Base-by-base conservation (phyloP, 2,113 vertebrate genomes). In the Elgaria multicarinata region DNA sequence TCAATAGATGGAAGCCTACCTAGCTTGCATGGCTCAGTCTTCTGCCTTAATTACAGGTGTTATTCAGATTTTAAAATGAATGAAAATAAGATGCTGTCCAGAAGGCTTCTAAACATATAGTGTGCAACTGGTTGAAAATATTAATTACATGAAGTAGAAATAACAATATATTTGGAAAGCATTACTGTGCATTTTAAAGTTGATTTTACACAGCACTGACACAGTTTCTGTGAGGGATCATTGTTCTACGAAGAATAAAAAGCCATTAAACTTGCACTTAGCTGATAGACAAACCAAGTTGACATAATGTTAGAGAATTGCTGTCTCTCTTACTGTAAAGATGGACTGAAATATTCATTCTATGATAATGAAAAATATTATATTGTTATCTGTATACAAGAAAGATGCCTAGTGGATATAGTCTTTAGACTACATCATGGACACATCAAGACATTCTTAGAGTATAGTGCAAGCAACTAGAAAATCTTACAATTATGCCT, bases 1-100 rank as follows among this genome's bases (percentile, higher is more conserved):
- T 98, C 98, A 98, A 98, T 97, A 93, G 96, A 96, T 95, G 87
- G 95, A 96, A 96, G 97, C 94, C 97, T 95, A 96, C 97, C 97
- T 96, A 93, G 93, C 97, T 97, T 96, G 96, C 92, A 93, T 83
- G 84, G 93, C 90, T 93, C 69, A 0, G 67, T 86, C 91, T 92
- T 92, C 96, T 92, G 91, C 93, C 92, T 94, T 96, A 96, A 97
- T 97, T 97, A 97, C 94, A 97, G 96, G 96, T 97, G 91, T 92
- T 93, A 95, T 91, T 93, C 88, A 93, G 86, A 93, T 92, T 94
- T 93, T 89, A 1, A 91, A 92, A 92, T 46, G 77, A 31, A 92
- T 72, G 36, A 93, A 95, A 94, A 90, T 90, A 96, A 91, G 89
- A 82, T 58, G 81, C 66, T 92, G 80, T 42, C 88, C 8, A 80